Evolutionary conservation across 1,140 invertebrate genomes (phyloP).

Genomic region (Neodiprion virginianus): DNA sequence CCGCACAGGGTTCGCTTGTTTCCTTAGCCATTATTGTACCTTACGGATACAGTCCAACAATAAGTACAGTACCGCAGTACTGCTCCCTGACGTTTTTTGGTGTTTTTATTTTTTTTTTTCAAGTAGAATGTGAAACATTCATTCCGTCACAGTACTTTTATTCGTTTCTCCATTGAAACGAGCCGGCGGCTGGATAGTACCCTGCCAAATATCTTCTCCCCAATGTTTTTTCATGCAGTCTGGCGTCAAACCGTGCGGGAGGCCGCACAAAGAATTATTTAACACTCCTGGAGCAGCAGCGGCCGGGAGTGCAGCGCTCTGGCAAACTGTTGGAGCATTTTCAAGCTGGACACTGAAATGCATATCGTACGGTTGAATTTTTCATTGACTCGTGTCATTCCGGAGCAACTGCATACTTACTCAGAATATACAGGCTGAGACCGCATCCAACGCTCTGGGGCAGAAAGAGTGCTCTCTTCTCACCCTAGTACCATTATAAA

Average conservation of each 20-base stretch:
- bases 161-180: too few species aligned
- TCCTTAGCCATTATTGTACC: too few species aligned
- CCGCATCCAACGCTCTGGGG: background rate
- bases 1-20: too few species aligned
- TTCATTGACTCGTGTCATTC: conserved; percentile 43
- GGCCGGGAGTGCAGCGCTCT: background rate
- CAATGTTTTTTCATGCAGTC: background rate
- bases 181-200: too few species aligned
- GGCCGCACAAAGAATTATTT: conserved; percentile 39
- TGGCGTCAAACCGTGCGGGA: conserved; percentile 17
- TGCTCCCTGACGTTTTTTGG: too few species aligned
- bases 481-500: too few species aligned
- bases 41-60: too few species aligned
- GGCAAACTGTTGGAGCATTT: conserved; percentile 18
- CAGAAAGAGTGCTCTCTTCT: background rate
- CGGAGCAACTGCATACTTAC: conserved; percentile 12
- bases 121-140: too few species aligned
- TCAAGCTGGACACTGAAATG: conserved; percentile 36
- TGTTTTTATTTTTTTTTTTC: too few species aligned
- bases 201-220: too few species aligned
- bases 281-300: conserved; percentile 20
- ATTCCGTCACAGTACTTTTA: too few species aligned
- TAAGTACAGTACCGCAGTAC: too few species aligned
- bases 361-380: conserved; percentile 41
- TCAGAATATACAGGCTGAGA: conserved; percentile 22